A percentile compares a stretch with the other conserved stretches of the same genome.
These are phyloP conservation scores for Adelognathus sp. DNA, from an alignment of 2,888 invertebrate species.

Conservation along the genomic window DNA sequence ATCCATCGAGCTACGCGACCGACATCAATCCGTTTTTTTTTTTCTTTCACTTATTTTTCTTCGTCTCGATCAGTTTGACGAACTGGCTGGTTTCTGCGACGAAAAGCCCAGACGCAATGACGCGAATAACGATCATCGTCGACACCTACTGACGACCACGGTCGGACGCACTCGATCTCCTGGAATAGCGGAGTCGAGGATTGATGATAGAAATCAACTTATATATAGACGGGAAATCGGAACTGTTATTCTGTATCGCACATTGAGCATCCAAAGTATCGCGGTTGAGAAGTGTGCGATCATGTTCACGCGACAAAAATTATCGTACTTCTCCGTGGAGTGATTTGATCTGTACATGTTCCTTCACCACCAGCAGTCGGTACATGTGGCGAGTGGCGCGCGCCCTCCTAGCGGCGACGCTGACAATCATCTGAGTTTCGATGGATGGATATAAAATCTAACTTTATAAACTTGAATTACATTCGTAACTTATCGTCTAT, in stretches of 20 bases:
- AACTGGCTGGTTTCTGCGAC: background rate
- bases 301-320: too few species aligned
- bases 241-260: background rate
- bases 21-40: background rate
- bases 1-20: constrained; percentile 9
- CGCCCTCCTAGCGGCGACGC: too few species aligned
- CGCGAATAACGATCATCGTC: background rate
- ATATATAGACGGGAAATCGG: background rate
- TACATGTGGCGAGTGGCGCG: too few species aligned
- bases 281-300: too few species aligned
- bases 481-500: too few species aligned
- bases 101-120: background rate
- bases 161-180: background rate
- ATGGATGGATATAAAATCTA: too few species aligned
- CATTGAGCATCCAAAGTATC: too few species aligned
- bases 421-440: too few species aligned
- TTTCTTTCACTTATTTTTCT: background rate
- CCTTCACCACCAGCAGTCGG: too few species aligned
- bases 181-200: background rate
- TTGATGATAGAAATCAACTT: background rate
- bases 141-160: background rate
- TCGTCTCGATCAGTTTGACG: constrained; percentile 5
- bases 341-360: too few species aligned
- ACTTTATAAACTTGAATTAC: too few species aligned
- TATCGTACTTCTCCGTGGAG: too few species aligned